Base-by-base conservation (phyloP, 2,113 vertebrate species). In the Kobus ellipsiprymnus region DNA sequence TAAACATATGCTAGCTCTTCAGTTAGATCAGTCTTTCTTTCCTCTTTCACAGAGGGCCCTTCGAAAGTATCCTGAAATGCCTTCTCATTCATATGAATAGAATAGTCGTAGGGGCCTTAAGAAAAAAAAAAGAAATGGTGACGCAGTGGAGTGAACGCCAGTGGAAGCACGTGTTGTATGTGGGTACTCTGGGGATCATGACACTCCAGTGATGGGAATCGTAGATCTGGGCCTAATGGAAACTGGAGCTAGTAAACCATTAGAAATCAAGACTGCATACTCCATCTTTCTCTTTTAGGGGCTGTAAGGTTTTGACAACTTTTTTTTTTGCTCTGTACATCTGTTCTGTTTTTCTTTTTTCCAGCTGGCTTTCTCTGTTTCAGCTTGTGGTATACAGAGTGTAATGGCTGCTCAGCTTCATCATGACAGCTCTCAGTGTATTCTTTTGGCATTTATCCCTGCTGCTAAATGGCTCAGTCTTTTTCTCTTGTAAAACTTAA, bases 401-500 rank as follows among this genome's bases (percentile, higher is more conserved):
- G 23, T 92, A 87, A 87, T 91, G 90, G 15, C 55, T 94, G 52
- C 29, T 95, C 21, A 83, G 50, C n/a, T 88, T 92, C 90, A 74
- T 97, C 52, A 90, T 67, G 40, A 90, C 48, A 94, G 52, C 13
- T 95, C 85, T 90, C 48, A 59, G 14, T 77, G 21, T 91, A 81
- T 81, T 94, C 50, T 85, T 97, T 83, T 87, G 55, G 36, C 33
- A 59, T 54, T 92, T 97, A 71, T 95, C 54, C 57, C 12, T 97
- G 14, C 80, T 97, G 64, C 50, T 87, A 55, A 96, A 90, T 80
- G 86, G 55, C 55, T 87, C 40, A 36, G 10, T 85, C 50, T 94
- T 94, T 59, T 57, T 85, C 60, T 54, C 59, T 77, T 91, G 91
- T 81, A 91, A 93, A 91, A 91, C 91, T 78, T 95, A 97, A 94